Conservation (phyloP, 2,797 vertebrate species). For the Amazona finschi region DNA sequence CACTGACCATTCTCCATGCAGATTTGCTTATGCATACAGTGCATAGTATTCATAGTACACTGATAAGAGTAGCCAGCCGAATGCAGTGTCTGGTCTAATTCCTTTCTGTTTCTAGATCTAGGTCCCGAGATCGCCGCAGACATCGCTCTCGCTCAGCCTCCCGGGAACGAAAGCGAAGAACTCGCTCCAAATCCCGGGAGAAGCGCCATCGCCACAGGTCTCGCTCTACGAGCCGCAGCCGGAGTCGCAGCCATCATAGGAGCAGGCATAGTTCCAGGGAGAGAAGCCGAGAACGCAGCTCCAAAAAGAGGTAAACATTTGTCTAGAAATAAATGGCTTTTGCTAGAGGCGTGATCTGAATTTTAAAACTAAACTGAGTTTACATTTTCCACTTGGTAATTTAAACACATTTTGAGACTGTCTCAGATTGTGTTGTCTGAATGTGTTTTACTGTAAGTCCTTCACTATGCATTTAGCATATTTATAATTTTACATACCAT, state of each 20-base stretch:
- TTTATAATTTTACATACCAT: neutral
- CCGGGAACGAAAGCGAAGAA: slow-evolving; percentile 78
- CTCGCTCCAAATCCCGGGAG: slow-evolving; percentile 81
- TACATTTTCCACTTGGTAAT: neutral
- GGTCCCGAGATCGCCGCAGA: slow-evolving; percentile 78
- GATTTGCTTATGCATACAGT: neutral
- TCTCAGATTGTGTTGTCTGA: neutral
- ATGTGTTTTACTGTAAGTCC: neutral
- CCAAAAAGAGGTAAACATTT: slow-evolving; percentile 75
- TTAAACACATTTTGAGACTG: neutral
- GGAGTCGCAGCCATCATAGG: slow-evolving; percentile 79
- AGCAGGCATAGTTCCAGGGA: slow-evolving; percentile 81
- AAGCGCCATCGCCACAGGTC: slow-evolving; percentile 79
- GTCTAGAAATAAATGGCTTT: neutral
- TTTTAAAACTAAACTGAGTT: neutral
- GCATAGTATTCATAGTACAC: neutral
- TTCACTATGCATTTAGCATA: neutral
- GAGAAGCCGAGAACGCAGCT: slow-evolving; percentile 79
- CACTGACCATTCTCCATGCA: neutral
- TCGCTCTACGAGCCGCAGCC: slow-evolving; percentile 78
- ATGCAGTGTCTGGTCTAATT: neutral
- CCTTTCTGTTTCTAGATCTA: slow-evolving; percentile 68
- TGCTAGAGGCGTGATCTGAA: neutral
- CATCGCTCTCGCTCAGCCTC: slow-evolving; percentile 81
- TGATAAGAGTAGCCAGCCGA: neutral